Conservation (phyloP, 2,888 invertebrate species). For the Chrysolina haemoptera region DNA sequence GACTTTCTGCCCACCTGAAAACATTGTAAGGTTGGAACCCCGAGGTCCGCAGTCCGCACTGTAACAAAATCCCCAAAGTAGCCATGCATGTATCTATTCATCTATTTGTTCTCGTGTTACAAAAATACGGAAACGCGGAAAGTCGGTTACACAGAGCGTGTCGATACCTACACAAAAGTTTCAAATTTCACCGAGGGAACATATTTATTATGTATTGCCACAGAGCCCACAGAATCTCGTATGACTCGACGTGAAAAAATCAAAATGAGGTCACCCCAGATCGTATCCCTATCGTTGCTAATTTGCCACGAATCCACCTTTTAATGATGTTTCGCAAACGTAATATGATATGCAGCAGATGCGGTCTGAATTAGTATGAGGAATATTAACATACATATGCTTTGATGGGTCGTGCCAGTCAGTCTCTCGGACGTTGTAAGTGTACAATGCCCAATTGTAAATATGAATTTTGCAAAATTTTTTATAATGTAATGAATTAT, state of each 20-base stretch:
- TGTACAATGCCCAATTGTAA: neutral
- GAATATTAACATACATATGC: neutral
- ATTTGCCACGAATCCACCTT: slow-evolving; percentile 41
- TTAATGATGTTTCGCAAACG: slow-evolving; percentile 30
- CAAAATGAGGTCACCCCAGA: slow-evolving; percentile 41
- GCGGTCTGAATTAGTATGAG: slow-evolving; percentile 11
- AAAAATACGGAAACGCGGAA: slow-evolving; percentile 45
- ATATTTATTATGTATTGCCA: slow-evolving; percentile 31
- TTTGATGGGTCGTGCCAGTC: neutral
- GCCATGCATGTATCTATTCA: slow-evolving; percentile 18
- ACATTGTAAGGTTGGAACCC: neutral
- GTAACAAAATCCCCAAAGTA: slow-evolving; percentile 5
- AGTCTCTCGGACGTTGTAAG: neutral
- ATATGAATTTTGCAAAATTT: too few species aligned
- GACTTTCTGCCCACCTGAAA: neutral
- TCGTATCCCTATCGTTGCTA: slow-evolving; percentile 37
- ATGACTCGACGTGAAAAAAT: slow-evolving; percentile 35
- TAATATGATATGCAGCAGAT: slow-evolving; percentile 47
- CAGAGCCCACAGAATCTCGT: slow-evolving; percentile 39
- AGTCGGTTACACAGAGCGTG: slow-evolving; percentile 38
- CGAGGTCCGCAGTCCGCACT: neutral
- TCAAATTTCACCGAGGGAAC: slow-evolving; percentile 42
- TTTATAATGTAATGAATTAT: too few species aligned
- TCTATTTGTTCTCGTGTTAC: slow-evolving; percentile 38
- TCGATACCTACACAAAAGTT: slow-evolving; percentile 36